Evolutionary conservation across 2,888 invertebrate genomes (phyloP).

Genomic region (Volucella zonaria): DNA sequence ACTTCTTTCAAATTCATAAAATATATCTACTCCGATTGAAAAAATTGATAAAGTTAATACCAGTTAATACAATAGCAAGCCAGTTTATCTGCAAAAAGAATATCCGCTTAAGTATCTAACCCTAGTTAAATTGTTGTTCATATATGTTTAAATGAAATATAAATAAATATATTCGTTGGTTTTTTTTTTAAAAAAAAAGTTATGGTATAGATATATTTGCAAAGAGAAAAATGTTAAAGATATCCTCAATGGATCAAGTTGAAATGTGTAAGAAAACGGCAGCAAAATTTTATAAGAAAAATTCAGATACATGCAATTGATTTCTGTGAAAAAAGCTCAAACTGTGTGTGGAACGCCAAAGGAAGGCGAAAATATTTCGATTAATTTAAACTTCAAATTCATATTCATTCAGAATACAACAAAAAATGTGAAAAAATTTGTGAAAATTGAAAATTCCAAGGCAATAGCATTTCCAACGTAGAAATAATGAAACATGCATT

Average conservation of each 20-base stretch:
- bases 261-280: slow-evolving; percentile 56
- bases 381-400: not conserved
- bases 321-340: slow-evolving; percentile 73
- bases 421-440: slow-evolving; percentile 36
- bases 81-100: not conserved
- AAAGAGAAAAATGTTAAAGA: slow-evolving; percentile 8
- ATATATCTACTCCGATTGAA: slow-evolving; percentile 8
- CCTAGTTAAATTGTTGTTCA: not conserved
- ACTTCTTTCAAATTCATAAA: slow-evolving; percentile 24
- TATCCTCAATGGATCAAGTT: slow-evolving; percentile 25
- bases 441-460: slow-evolving; percentile 48
- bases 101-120: slow-evolving; percentile 1
- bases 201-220: no score
- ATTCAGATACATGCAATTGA: slow-evolving; percentile 73
- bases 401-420: slow-evolving; percentile 18
- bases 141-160: not conserved
- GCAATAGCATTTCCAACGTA: slow-evolving; percentile 35
- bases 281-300: slow-evolving; percentile 60
- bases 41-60: not conserved
- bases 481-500: slow-evolving; percentile 73
- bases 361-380: slow-evolving; percentile 10
- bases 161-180: slow-evolving; percentile 1
- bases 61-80: no score
- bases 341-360: slow-evolving; percentile 48
- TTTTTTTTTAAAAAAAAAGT: not conserved